Conservation (phyloP, 2,888 invertebrate species). For the Pyrrhia umbra region DNA sequence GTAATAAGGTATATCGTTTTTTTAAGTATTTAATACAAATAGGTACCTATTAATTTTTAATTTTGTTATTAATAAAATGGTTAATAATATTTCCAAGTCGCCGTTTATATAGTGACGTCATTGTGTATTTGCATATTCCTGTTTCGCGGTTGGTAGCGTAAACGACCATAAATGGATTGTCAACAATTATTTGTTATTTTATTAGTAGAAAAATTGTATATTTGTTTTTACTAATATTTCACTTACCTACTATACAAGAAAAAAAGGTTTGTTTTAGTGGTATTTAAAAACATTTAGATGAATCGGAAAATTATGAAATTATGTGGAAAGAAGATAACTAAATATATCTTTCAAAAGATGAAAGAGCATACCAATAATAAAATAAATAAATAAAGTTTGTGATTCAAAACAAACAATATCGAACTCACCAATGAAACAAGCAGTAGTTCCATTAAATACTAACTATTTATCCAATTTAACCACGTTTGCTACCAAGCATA, state of each 20-base stretch:
- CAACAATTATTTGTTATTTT: constrained; percentile 32
- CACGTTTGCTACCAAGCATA: background rate
- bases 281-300: too few species aligned
- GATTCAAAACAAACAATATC: background rate
- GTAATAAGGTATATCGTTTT: background rate
- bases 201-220: too few species aligned
- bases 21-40: background rate
- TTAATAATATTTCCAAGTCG: constrained; percentile 20
- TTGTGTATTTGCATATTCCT: constrained; percentile 48
- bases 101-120: constrained; percentile 48
- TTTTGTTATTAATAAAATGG: constrained; percentile 11
- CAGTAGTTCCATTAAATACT: background rate
- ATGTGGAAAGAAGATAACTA: too few species aligned
- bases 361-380: background rate
- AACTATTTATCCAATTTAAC: background rate
- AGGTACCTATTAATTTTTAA: too few species aligned
- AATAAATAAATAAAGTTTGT: background rate
- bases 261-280: too few species aligned
- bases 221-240: too few species aligned
- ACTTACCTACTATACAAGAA: background rate
- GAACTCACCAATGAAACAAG: background rate
- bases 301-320: too few species aligned
- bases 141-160: constrained; percentile 21
- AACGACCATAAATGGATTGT: constrained; percentile 22
- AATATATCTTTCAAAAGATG: background rate